A percentile compares a stretch with the other conserved stretches of the same genome.
Evolutionary conservation across 2,888 invertebrate genomes (phyloP).

Genomic region (Agrochola circellaris): DNA sequence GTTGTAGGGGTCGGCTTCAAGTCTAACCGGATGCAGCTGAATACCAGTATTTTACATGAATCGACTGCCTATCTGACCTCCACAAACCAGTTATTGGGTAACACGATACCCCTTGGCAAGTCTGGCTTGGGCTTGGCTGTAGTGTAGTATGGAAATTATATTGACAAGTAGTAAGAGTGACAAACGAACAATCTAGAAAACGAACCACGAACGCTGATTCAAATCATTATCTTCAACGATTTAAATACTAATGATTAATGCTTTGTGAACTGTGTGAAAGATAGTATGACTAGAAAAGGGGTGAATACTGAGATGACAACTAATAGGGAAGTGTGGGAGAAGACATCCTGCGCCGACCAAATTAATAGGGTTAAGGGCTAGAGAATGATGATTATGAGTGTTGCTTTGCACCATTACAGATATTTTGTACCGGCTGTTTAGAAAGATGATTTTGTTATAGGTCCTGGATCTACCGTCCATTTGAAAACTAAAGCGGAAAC

Average conservation of each 20-base stretch:
- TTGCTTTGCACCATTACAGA: neutral
- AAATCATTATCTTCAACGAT: neutral
- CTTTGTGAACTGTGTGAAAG: neutral
- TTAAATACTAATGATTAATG: neutral
- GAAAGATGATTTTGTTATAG: slow-evolving; percentile 64
- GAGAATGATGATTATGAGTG: neutral
- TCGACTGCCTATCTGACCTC: too few species aligned
- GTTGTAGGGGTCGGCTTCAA: neutral
- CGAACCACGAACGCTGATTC: neutral
- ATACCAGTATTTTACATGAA: too few species aligned
- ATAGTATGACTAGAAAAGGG: neutral
- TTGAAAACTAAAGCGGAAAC: slow-evolving; percentile 88
- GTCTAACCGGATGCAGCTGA: neutral
- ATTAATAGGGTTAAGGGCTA: neutral
- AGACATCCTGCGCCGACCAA: neutral
- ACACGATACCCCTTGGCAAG: neutral
- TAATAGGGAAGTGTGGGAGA: neutral
- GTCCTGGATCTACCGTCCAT: slow-evolving; percentile 91
- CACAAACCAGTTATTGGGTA: too few species aligned
- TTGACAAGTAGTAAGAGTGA: neutral
- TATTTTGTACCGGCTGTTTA: neutral
- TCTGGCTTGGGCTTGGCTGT: neutral
- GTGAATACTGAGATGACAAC: neutral
- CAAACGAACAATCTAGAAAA: neutral
- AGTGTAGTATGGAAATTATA: neutral